Conservation (phyloP, 2,113 vertebrate species). For the Chlorodrepanis virens region DNA sequence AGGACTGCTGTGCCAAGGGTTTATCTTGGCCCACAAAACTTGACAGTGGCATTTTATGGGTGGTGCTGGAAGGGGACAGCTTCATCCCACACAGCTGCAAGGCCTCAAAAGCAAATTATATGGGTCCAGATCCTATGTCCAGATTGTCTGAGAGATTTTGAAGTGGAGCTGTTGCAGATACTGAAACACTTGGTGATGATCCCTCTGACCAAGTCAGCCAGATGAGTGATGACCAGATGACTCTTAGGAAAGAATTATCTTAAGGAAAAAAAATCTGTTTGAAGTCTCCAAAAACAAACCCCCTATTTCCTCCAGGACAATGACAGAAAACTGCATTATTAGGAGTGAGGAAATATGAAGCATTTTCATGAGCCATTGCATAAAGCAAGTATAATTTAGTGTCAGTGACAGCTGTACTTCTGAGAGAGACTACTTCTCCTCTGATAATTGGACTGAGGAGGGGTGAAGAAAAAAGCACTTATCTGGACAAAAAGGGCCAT, state of each 20-base stretch:
- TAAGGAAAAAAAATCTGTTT: not conserved
- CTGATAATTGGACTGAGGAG: not conserved
- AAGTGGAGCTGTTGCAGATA: not conserved
- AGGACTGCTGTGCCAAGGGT: not conserved
- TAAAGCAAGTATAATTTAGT: not conserved
- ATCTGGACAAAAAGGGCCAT: not conserved
- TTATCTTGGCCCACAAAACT: not conserved
- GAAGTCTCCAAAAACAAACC: not conserved
- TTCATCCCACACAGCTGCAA: not conserved
- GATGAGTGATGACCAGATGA: not conserved
- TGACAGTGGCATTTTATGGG: accelerated
- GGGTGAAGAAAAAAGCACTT: not conserved
- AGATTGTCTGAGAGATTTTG: not conserved
- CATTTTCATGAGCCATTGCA: not conserved
- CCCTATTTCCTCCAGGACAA: accelerated
- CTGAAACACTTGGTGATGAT: not conserved
- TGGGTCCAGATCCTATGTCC: not conserved
- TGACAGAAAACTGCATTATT: not conserved
- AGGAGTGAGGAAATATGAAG: not conserved
- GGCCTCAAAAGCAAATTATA: not conserved
- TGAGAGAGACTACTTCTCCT: not conserved
- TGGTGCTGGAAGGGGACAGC: not conserved
- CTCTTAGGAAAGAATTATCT: not conserved
- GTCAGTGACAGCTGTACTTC: not conserved
- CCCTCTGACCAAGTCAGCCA: not conserved